phyloP scores from a whole-genome alignment of 2,888 invertebrate species.

The Patella depressa region DNA sequence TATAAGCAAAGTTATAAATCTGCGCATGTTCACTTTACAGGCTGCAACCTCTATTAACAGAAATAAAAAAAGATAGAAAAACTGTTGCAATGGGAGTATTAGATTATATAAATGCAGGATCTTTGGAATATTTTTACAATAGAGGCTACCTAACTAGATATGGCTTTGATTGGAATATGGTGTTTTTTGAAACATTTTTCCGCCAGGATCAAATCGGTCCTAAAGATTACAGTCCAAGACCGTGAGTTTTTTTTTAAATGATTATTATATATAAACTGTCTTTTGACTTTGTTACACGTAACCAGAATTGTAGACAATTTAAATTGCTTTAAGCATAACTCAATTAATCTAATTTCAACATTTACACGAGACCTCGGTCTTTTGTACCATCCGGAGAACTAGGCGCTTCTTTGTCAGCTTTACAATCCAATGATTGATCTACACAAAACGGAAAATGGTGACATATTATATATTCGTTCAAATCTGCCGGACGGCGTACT shows the following conservation, averaged over 20 bases:
- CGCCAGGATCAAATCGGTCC: slow-evolving; percentile 40
- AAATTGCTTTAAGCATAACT: neutral
- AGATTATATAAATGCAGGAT: slow-evolving; percentile 54
- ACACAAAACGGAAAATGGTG: too few relatives aligned
- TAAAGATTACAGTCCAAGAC: slow-evolving; percentile 22
- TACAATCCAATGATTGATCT: too few relatives aligned
- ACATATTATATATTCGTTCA: too few relatives aligned
- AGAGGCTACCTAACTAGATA: slow-evolving; percentile 49
- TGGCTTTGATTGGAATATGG: slow-evolving; percentile 56
- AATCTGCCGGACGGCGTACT: too few relatives aligned
- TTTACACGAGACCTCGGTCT: neutral
- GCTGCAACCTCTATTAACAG: slow-evolving; percentile 57
- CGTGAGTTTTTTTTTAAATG: slow-evolving; percentile 24
- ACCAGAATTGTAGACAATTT: too few relatives aligned
- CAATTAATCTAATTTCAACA: neutral
- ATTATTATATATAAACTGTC: too few relatives aligned
- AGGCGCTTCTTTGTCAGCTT: too few relatives aligned
- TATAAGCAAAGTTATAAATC: too few relatives aligned
- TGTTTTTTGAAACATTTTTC: slow-evolving; percentile 59
- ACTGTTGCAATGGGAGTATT: slow-evolving; percentile 59
- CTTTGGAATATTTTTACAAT: slow-evolving; percentile 45
- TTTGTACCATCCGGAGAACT: neutral
- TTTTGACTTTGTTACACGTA: too few relatives aligned
- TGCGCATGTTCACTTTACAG: slow-evolving; percentile 32
- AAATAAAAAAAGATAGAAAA: slow-evolving; percentile 52